Base-by-base conservation (phyloP, 2,888 invertebrate genomes). In the Leptarthrus brevirostris region DNA sequence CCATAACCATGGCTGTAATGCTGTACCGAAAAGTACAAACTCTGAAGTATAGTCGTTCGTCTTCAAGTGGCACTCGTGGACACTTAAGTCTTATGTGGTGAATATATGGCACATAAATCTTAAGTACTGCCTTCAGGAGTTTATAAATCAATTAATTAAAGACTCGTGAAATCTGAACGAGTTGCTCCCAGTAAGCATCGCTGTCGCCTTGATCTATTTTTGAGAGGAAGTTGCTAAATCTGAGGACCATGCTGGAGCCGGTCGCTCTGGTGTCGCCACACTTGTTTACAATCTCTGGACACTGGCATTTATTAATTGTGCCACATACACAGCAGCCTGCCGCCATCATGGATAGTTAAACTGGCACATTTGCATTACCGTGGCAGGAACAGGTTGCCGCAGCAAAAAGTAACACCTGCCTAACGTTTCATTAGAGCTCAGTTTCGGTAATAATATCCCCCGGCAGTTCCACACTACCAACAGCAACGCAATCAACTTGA, bases 121-220 rank as follows among this genome's bases (percentile, higher is more conserved):
- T 16, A 26, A 47, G 66, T 47, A 24, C 49, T 47, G 66, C 66
- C 66, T 66, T 66, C 66, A 66, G 26, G 47, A 66, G 66, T 66
- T 66, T 66, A 66, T 66, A 66, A 66, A 66, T 66, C 66, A 66
- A 66, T 66, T 66, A 66, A 66, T 66, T 66, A 66, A 66, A 26
- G 26, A 44, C 66, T 66, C 66, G 49, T 66, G 66, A 47, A 66
- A 66, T 47, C 47, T 16, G 26, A 66, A 14, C 47, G 47, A 56
- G 56, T 18, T 24, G 56, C 14, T 26, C 26, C 24, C 10, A 56
- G n/a, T 16, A 14, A 12, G 66, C 44, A 40, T 1, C 8, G 12
- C 26, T 12, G 22, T 18, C n/a, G 24, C 18, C 18, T 22, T 56
- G 66, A 20, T 47, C 49, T 66, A 66, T 66, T 66, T 66, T 26